These are phyloP conservation scores for Teleogryllus oceanicus DNA, from an alignment of 2,888 invertebrate genomes.

Conservation along the genomic window DNA sequence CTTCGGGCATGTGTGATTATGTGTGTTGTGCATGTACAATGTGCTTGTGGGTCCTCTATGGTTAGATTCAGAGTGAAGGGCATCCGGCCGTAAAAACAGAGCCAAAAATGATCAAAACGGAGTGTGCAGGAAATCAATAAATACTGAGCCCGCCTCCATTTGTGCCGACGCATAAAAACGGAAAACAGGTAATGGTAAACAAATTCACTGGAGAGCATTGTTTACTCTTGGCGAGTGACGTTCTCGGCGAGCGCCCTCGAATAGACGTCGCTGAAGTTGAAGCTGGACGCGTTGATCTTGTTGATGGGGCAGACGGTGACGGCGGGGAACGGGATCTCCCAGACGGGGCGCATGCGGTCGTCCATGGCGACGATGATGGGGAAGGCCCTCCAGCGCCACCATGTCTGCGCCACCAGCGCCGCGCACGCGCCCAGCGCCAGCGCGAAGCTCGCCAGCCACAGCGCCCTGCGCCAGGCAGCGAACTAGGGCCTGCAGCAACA, in stretches of 20 bases:
- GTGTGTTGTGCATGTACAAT: too few relatives aligned
- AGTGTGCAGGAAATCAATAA: too few relatives aligned
- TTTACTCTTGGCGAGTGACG: not conserved
- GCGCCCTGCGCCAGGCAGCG: slow-evolving; percentile 19
- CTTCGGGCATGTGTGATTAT: too few relatives aligned
- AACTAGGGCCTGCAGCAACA: too few relatives aligned
- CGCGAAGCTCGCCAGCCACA: slow-evolving; percentile 34
- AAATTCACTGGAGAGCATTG: too few relatives aligned
- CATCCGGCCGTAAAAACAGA: too few relatives aligned
- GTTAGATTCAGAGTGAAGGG: too few relatives aligned
- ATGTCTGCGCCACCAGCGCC: slow-evolving; percentile 21
- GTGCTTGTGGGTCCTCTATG: too few relatives aligned
- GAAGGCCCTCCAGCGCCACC: slow-evolving; percentile 35
- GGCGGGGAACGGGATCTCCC: slow-evolving; percentile 38
- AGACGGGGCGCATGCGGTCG: slow-evolving; percentile 36
- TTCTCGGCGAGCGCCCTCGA: not conserved
- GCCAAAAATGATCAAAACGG: too few relatives aligned
- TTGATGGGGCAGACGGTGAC: slow-evolving; percentile 37
- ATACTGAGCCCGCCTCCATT: too few relatives aligned
- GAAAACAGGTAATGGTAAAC: too few relatives aligned
- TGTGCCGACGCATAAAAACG: too few relatives aligned
- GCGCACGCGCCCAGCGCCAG: slow-evolving; percentile 29
- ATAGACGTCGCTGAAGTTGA: slow-evolving; percentile 3
- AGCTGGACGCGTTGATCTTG: slow-evolving; percentile 31
- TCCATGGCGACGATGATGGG: slow-evolving; percentile 37